Evolutionary conservation across 2,797 vertebrate genomes (phyloP), one percentile per base, ranked within the genome.

Genomic region (Lerista edwardsae): DNA sequence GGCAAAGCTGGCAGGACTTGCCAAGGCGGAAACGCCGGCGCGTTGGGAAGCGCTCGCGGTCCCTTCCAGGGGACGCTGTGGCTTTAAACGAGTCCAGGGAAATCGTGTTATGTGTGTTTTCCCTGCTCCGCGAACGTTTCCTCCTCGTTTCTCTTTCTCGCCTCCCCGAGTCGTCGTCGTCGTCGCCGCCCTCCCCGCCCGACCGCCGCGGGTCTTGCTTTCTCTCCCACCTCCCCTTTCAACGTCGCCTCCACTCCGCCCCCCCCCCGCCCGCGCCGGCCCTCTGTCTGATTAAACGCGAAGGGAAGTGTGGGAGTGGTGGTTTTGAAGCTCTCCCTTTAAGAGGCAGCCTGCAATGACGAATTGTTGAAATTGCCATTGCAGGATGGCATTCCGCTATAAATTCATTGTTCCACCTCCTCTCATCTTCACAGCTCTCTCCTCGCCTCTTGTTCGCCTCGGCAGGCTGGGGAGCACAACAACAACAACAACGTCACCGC

Each of bases 401-500:
- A 97, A 97, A 97, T 96, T 95, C 96, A 97, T 97, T 97, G 96
- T 96, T 97, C 96, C 95, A 94, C 96, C 96, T 96, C 95, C 95
- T 96, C 94, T 95, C 95, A 95, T 96, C 96, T 96, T 96, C 96
- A 97, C 95, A 96, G 95, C 94, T 94, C 95, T 94, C 93, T 90
- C 94, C 88, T 91, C 95, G 94, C 94, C 93, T 94, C 82, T 93
- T 94, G 93, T 95, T 95, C 96, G 92, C 95, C 92, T 96, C 95
- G 92, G 89, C 95, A 79, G 95, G 96, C 95, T 96, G 96, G 96
- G 95, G 95, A 94, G 47, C 7, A 12, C 94, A 93, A 93, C 91
- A 76, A 91, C 93, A 86, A 89, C 84, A 92, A 31, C 93, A 82
- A 51, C 93, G 78, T 11, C 77, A 51, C 34, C 47, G 77, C 6